A percentile compares a stretch with the other conserved stretches of the same genome.
These are phyloP conservation scores for Hippolais icterina DNA, from an alignment of 2,113 vertebrate species.

Conservation along the genomic window DNA sequence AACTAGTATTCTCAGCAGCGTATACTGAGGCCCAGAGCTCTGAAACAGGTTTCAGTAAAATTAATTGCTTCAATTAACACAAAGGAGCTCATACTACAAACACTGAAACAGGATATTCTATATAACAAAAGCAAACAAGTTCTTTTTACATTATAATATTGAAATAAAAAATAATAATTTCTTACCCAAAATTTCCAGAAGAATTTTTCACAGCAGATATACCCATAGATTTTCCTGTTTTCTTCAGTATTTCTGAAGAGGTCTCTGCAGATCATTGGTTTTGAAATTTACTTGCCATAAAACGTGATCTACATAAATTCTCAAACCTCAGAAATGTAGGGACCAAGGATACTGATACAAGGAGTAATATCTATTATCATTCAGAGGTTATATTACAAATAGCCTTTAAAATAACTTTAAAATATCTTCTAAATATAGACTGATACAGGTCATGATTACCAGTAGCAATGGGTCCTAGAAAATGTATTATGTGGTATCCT, in stretches of 20 bases:
- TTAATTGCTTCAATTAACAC: not conserved
- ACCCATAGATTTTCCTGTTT: not conserved
- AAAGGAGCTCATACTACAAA: not conserved
- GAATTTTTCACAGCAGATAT: not conserved
- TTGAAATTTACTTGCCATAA: not conserved
- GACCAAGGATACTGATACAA: not conserved
- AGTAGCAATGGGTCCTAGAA: not conserved
- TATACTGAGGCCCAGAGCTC: not conserved
- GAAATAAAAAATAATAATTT: not conserved
- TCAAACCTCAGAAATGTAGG: not conserved
- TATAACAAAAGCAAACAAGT: not conserved
- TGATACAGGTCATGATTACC: not conserved
- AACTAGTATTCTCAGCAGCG: not conserved
- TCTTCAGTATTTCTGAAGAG: not conserved
- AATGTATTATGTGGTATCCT: not conserved
- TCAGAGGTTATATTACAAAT: not conserved
- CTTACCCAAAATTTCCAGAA: slow-evolving; percentile 8
- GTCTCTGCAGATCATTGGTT: not conserved
- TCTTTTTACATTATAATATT: not conserved
- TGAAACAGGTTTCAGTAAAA: not conserved
- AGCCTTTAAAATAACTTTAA: not conserved
- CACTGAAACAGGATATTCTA: not conserved
- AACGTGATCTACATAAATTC: not conserved
- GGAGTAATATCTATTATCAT: not conserved
- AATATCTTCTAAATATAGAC: not conserved